These are phyloP conservation scores for Saxidomus purpurata DNA, from an alignment of 1,140 invertebrate genomes.

Conservation along the genomic window DNA sequence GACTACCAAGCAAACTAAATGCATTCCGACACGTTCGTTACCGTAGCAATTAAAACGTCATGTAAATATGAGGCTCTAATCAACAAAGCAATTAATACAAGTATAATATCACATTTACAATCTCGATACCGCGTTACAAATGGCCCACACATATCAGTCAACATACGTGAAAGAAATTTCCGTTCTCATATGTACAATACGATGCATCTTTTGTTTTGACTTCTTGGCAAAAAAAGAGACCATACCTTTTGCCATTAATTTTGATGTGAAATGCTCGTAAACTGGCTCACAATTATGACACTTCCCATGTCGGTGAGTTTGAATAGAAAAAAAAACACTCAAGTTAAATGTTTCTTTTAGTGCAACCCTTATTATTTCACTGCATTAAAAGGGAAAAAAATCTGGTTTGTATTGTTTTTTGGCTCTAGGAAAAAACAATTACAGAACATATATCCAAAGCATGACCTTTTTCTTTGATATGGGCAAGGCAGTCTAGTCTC, in stretches of 20 bases:
- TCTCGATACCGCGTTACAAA: not conserved
- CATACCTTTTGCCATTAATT: slow-evolving; percentile 8
- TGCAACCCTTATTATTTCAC: not conserved
- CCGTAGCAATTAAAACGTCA: slow-evolving; percentile 49
- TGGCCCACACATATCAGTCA: slow-evolving; percentile 51
- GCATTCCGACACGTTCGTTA: slow-evolving; percentile 42
- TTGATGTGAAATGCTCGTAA: slow-evolving; percentile 26
- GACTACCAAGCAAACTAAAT: slow-evolving; percentile 29
- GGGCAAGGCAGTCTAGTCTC: not conserved
- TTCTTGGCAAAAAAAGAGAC: slow-evolving; percentile 1
- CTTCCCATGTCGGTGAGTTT: slow-evolving; percentile 10
- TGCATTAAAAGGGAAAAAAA: slow-evolving; percentile 2
- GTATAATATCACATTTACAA: slow-evolving; percentile 28
- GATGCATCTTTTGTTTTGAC: slow-evolving; percentile 33
- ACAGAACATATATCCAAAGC: not conserved
- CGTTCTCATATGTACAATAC: not conserved
- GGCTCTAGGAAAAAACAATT: not conserved
- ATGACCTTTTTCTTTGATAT: not conserved
- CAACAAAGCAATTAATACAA: slow-evolving; percentile 35
- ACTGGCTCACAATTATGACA: slow-evolving; percentile 22
- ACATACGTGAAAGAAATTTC: slow-evolving; percentile 36
- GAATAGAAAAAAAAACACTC: not conserved
- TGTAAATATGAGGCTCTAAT: slow-evolving; percentile 36
- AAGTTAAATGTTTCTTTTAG: not conserved
- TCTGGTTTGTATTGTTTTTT: not conserved